Evolutionary conservation across 2,888 invertebrate species (phyloP), one percentile per base, ranked within the genome.

Genomic region (Cremastinae sp.): DNA sequence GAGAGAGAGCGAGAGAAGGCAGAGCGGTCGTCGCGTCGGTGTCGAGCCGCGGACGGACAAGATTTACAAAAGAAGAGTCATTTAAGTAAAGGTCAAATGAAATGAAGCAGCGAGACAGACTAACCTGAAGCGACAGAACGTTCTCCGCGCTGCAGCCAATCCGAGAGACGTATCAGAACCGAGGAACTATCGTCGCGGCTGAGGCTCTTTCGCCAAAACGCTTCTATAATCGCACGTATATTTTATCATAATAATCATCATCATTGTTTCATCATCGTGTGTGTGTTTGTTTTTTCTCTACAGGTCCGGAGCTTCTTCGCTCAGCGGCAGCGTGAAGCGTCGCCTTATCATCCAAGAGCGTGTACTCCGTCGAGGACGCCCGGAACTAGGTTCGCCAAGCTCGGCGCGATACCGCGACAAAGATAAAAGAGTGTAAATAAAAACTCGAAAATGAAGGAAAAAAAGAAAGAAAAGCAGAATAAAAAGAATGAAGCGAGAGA

Each of bases 141-240:
- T 84, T 84, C 84, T 86, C 84, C 87, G 87, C 88, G 84, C 87
- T 85, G 86, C 86, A 80, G 84, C 87, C 85, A 87, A 84, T 72
- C 74, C 76, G 78, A 83, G 45, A 75, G 65, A 64, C 49, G 45
- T 41, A 49, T 68, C 65, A 65, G 36, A 54, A 75, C 49, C 45
- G 64, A 71, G 36, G 22, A 54, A 77, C 53, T 66, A 53, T 36
- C 45, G 45, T 51, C 56, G 53, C 14, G 20, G n/a, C 22, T 2
- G 28, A 28, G 28, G 28, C 28, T 28, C 28, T 28, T 28, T 28
- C 28, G 28, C 28, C 28, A 28, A 28, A 28, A 28, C 28, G 28
- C 28, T 28, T 28, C 28, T 28, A 28, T 28, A 28, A 28, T 28
- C 28, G 28, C 28, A 28, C 28, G 28, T 28, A 28, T n/a, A n/a